These are phyloP conservation scores for Holothuria leucospilota DNA, from an alignment of 53 echinoderm and acorn worm species.

Conservation along the genomic window DNA sequence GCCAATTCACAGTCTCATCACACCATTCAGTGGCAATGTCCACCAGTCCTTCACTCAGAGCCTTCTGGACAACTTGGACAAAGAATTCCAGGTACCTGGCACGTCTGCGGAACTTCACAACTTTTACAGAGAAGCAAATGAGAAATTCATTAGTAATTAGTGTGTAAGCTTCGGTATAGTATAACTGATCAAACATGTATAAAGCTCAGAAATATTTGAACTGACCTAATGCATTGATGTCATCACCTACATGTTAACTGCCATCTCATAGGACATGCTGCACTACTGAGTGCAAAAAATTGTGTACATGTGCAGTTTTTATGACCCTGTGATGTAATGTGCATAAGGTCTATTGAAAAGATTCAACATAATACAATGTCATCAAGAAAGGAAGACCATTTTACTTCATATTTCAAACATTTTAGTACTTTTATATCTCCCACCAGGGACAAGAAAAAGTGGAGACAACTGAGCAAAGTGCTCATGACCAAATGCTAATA, in stretches of 20 bases:
- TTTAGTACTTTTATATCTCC: no score
- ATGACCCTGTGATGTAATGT: no score
- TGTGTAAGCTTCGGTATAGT: neutral
- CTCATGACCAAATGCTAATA: no score
- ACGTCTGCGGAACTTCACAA: slow-evolving; percentile 95
- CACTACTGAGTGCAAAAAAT: no score
- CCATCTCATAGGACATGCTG: no score
- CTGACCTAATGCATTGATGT: neutral
- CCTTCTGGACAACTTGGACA: slow-evolving; percentile 97
- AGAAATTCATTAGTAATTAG: neutral
- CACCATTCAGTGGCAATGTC: slow-evolving; percentile 98
- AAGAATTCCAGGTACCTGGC: slow-evolving; percentile 97
- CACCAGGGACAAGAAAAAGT: no score
- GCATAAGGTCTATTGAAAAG: no score
- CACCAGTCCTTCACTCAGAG: slow-evolving; percentile 87
- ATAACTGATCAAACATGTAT: neutral
- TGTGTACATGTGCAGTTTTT: no score
- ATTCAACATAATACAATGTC: no score
- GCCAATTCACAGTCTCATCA: slow-evolving; percentile 88
- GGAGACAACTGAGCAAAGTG: no score
- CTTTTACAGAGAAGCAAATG: slow-evolving; percentile 39
- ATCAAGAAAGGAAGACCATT: no score
- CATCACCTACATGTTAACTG: neutral
- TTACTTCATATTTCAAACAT: no score
- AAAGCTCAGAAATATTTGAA: neutral